Conservation (phyloP, 2,113 vertebrate genomes). For the Hippolais icterina region DNA sequence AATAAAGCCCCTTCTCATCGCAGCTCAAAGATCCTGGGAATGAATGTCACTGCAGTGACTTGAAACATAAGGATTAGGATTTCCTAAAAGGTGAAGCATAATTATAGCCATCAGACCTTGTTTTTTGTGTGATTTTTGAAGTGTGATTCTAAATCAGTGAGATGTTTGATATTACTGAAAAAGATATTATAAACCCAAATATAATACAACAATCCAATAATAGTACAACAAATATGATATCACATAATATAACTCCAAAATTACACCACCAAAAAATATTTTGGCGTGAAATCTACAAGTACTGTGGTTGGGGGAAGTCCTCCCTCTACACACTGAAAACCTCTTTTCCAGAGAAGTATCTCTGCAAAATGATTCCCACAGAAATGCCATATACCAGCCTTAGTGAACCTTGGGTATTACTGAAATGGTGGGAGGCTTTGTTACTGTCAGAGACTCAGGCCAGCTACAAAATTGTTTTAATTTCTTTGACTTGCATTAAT, state of each 20-base stretch:
- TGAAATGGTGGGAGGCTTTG: background rate
- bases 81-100: background rate
- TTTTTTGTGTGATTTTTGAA: background rate
- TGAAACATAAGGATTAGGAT: background rate
- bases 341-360: background rate
- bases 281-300: background rate
- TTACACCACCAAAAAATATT: background rate
- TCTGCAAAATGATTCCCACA: background rate
- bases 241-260: background rate
- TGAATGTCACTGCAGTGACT: background rate
- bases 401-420: background rate
- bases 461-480: background rate
- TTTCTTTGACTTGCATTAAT: background rate
- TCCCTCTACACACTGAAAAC: background rate
- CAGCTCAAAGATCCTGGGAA: background rate
- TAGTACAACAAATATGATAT: background rate
- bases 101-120: background rate
- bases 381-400: rapidly evolving
- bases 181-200: background rate
- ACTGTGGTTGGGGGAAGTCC: background rate
- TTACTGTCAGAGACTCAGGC: background rate
- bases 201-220: background rate
- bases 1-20: background rate
- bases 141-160: background rate
- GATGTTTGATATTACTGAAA: background rate